Conservation (phyloP, 2,888 invertebrate genomes). For the Ornithoptera priamus region DNA sequence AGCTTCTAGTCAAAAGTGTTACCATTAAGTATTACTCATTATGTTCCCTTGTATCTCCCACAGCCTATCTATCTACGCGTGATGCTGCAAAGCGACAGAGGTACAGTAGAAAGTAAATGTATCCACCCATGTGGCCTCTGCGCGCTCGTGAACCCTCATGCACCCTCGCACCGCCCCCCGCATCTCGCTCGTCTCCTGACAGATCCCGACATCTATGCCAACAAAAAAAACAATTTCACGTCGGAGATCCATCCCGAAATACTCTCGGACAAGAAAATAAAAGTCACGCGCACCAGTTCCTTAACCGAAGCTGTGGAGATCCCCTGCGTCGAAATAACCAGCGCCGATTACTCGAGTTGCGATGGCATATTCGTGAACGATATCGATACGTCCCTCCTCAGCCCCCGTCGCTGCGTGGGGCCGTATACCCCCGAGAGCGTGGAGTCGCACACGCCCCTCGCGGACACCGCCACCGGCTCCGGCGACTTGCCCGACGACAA, state of each 20-base stretch:
- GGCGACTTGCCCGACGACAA: slow-evolving; percentile 45
- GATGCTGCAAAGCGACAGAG: slow-evolving; percentile 86
- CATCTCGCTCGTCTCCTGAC: slow-evolving; percentile 48
- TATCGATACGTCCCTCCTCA: slow-evolving; percentile 74
- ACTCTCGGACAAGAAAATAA: slow-evolving; percentile 36
- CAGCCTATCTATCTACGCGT: slow-evolving; percentile 91
- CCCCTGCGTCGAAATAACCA: slow-evolving; percentile 74
- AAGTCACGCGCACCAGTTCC: slow-evolving; percentile 57
- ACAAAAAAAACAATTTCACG: slow-evolving; percentile 31
- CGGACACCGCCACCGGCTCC: slow-evolving; percentile 59
- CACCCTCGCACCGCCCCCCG: slow-evolving; percentile 39
- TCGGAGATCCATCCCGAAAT: slow-evolving; percentile 9
- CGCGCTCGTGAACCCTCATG: slow-evolving; percentile 44
- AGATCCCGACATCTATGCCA: slow-evolving; percentile 55
- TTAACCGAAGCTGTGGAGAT: slow-evolving; percentile 62
- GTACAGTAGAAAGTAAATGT: slow-evolving; percentile 85
- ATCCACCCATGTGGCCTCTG: slow-evolving; percentile 63
- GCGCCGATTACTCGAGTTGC: slow-evolving; percentile 66
- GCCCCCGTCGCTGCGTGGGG: slow-evolving; percentile 73
- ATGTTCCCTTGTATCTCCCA: slow-evolving; percentile 1
- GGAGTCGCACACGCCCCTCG: slow-evolving; percentile 86
- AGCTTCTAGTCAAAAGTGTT: no score
- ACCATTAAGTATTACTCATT: no score
- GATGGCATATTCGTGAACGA: slow-evolving; percentile 77
- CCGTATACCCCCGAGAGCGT: slow-evolving; percentile 92